phyloP scores from a whole-genome alignment of 1,140 invertebrate species.

The Centruroides vittatus region DNA sequence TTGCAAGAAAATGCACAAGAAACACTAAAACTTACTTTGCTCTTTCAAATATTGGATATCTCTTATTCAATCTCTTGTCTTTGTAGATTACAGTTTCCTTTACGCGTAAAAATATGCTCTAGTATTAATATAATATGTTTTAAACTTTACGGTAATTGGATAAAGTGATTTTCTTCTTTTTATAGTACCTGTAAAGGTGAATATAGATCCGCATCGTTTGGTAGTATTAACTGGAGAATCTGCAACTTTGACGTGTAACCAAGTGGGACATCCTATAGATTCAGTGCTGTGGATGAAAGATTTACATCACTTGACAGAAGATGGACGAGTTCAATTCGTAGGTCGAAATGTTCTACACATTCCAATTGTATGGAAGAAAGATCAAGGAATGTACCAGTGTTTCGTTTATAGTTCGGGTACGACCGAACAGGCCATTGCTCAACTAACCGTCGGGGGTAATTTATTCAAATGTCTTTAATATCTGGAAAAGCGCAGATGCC shows the following conservation, averaged over 20 bases:
- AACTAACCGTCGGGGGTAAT: not conserved
- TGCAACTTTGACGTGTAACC: constrained; percentile 65
- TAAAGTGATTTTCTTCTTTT: not conserved
- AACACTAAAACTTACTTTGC: too few species aligned
- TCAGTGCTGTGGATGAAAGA: constrained; percentile 66
- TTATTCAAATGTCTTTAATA: not conserved
- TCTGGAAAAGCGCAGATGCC: too few species aligned
- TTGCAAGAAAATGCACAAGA: too few species aligned
- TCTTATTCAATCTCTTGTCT: too few species aligned
- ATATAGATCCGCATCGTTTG: constrained; percentile 31
- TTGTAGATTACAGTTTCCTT: too few species aligned
- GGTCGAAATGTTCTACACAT: not conserved
- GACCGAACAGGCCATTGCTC: constrained; percentile 24
- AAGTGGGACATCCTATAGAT: constrained; percentile 56
- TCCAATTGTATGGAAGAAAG: constrained; percentile 37
- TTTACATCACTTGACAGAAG: constrained; percentile 43
- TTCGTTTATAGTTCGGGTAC: constrained; percentile 82
- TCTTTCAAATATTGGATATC: too few species aligned
- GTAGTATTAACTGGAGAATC: constrained; percentile 67
- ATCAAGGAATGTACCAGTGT: constrained; percentile 72
- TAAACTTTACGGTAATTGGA: too few species aligned
- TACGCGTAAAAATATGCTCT: too few species aligned
- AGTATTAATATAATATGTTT: too few species aligned
- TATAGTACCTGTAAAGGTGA: not conserved
- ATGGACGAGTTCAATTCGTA: constrained; percentile 10